Evolutionary conservation across 92 coral and sea anemone genomes (phyloP).

Genomic region (Epizoanthus rinbou): DNA sequence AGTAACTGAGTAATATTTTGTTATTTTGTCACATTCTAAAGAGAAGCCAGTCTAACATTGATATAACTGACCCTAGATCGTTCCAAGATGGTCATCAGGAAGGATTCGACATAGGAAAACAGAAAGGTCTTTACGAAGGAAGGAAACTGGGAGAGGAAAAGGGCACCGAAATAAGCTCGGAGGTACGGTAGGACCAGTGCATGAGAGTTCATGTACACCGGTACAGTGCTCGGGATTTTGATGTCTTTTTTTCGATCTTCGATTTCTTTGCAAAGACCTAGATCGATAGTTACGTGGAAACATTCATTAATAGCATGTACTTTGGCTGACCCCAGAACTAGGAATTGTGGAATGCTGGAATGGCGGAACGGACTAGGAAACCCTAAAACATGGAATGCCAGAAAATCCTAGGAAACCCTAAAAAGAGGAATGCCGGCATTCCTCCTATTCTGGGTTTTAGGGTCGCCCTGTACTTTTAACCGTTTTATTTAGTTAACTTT

Average conservation of each 20-base stretch:
- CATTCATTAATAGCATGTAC: too few relatives aligned
- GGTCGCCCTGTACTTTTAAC: too few relatives aligned
- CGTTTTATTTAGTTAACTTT: too few relatives aligned
- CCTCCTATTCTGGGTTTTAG: too few relatives aligned
- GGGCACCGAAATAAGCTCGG: slow-evolving; percentile 80
- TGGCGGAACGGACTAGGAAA: too few relatives aligned
- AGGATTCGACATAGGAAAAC: slow-evolving; percentile 72
- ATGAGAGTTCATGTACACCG: background rate
- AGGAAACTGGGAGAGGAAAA: slow-evolving; percentile 69
- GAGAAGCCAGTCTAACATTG: background rate
- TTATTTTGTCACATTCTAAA: background rate
- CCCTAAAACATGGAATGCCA: too few relatives aligned
- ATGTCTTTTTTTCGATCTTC: background rate
- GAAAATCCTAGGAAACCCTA: too few relatives aligned
- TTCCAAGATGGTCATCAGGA: slow-evolving; percentile 71
- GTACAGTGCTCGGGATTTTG: background rate
- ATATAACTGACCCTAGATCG: slow-evolving; percentile 49
- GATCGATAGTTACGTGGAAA: too few relatives aligned
- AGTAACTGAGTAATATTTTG: background rate
- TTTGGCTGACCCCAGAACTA: too few relatives aligned
- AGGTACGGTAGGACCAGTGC: slow-evolving; percentile 59
- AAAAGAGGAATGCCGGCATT: too few relatives aligned
- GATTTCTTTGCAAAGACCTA: background rate
- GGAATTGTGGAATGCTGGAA: too few relatives aligned
- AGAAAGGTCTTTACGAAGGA: slow-evolving; percentile 78